phyloP scores from a whole-genome alignment of 2,797 vertebrate species.

The Platalea minor region DNA sequence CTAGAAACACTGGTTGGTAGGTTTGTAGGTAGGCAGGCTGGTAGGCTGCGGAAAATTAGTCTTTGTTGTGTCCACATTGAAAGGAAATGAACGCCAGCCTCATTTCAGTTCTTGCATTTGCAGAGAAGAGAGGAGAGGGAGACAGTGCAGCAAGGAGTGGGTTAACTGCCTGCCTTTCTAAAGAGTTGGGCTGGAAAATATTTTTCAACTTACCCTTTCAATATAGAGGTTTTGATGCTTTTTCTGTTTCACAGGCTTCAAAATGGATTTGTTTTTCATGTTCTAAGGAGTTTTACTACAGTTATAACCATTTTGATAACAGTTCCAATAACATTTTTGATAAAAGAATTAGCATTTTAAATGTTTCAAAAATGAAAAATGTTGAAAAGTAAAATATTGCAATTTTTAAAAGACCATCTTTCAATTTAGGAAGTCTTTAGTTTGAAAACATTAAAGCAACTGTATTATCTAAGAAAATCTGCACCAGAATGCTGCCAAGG shows the following conservation, averaged over 20 bases:
- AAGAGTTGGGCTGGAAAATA: not conserved
- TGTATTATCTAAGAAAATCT: not conserved
- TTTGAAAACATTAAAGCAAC: slow-evolving; percentile 15
- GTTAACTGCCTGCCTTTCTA: slow-evolving; percentile 13
- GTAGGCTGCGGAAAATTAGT: not conserved
- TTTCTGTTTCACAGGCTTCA: not conserved
- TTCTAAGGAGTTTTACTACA: not conserved
- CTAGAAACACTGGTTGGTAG: not conserved
- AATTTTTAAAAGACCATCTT: not conserved
- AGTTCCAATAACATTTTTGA: slow-evolving; percentile 27
- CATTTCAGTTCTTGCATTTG: not conserved
- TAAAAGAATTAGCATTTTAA: slow-evolving; percentile 53
- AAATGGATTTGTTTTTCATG: slow-evolving; percentile 1
- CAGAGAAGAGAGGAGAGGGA: not conserved
- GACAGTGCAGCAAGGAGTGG: not conserved
- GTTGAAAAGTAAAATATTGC: not conserved
- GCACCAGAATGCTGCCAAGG: not conserved
- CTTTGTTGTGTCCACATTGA: not conserved
- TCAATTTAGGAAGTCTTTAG: slow-evolving; percentile 1
- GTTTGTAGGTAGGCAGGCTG: not conserved
- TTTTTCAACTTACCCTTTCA: slow-evolving; percentile 13
- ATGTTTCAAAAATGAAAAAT: slow-evolving; percentile 6
- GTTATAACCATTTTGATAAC: slow-evolving; percentile 19
- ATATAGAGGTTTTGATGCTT: slow-evolving; percentile 11
- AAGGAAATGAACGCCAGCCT: not conserved